Conservation (phyloP, 2,888 invertebrate genomes). For the Sturmia bella region DNA sequence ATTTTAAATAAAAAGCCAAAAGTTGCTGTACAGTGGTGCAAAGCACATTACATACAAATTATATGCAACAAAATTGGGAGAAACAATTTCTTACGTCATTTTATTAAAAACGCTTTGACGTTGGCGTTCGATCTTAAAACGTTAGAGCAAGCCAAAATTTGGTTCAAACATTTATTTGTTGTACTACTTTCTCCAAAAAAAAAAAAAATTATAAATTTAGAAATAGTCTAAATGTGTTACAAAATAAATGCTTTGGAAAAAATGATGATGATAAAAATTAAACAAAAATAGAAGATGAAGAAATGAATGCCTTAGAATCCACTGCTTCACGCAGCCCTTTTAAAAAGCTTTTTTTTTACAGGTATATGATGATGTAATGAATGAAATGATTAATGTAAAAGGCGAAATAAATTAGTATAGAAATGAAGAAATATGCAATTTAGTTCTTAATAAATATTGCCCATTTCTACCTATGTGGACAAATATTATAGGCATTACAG, state of each 20-base stretch:
- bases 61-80: no score
- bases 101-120: not conserved
- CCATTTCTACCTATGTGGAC: conserved; percentile 19
- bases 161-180: no score
- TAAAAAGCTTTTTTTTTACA: conserved; percentile 10
- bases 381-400: not conserved
- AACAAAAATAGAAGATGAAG: conserved; percentile 12
- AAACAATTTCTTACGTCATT: not conserved
- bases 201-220: no score
- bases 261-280: no score
- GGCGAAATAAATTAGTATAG: conserved; percentile 12
- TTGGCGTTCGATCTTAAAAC: conserved; percentile 14
- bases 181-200: no score
- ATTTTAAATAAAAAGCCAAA: conserved; percentile 20
- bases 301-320: not conserved
- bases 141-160: no score
- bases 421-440: conserved; percentile 25
- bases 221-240: no score
- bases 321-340: conserved; percentile 25
- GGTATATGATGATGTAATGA: conserved; percentile 8
- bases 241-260: no score
- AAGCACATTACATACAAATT: no score
- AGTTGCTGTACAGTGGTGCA: conserved; percentile 29
- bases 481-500: conserved; percentile 10
- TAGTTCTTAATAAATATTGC: conserved; percentile 35